These are phyloP conservation scores for Xyliphius kryptos DNA, from an alignment of 2,113 vertebrate species.

Conservation along the genomic window DNA sequence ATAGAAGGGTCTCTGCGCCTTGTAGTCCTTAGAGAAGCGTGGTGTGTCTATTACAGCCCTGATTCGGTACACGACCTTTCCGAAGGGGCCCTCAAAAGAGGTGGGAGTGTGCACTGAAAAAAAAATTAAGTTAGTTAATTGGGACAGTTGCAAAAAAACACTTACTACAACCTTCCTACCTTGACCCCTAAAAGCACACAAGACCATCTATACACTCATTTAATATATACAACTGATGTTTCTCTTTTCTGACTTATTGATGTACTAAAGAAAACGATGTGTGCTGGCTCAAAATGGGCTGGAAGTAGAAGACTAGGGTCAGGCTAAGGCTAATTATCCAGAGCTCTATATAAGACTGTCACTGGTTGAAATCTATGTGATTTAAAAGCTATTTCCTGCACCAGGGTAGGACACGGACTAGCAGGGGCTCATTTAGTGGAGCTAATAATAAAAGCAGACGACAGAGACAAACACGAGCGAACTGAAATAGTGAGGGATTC, in stretches of 20 bases:
- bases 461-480: conserved; percentile 16
- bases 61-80: conserved; percentile 80
- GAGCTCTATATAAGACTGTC: conserved; percentile 15
- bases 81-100: conserved; percentile 93
- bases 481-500: too few relatives aligned
- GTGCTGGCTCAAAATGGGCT: too few relatives aligned
- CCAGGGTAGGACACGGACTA: conserved; percentile 10
- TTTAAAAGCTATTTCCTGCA: conserved; percentile 21
- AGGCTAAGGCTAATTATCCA: conserved; percentile 13
- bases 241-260: too few relatives aligned
- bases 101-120: conserved; percentile 79
- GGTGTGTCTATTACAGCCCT: conserved; percentile 84
- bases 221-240: too few relatives aligned
- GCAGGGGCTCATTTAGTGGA: conserved; percentile 20
- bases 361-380: conserved; percentile 7
- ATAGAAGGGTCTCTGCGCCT: conserved; percentile 78
- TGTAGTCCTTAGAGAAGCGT: conserved; percentile 91
- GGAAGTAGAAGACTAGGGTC: too few relatives aligned
- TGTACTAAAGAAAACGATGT: too few relatives aligned
- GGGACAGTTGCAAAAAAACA: background rate
- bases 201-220: too few relatives aligned
- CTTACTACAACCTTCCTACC: too few relatives aligned
- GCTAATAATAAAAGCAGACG: conserved; percentile 19
- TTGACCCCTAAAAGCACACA: too few relatives aligned
- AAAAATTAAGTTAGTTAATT: conserved; percentile 4